These are phyloP conservation scores for Sebastes reedi DNA, from an alignment of 2,797 vertebrate genomes.

Conservation along the genomic window DNA sequence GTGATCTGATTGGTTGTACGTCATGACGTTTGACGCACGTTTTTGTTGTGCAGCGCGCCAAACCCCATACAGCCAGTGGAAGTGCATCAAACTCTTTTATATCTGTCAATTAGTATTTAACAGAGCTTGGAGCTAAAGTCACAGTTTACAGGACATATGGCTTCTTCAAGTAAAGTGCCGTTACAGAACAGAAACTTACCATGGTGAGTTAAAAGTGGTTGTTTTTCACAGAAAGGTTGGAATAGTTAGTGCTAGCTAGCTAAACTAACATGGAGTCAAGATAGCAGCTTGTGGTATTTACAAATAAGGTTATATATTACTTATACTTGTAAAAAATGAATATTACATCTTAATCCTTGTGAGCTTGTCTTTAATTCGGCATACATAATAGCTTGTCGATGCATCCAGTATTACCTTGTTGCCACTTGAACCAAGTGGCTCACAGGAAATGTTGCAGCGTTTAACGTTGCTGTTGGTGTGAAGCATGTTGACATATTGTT, in stretches of 20 bases:
- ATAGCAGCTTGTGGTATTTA: slow-evolving; percentile 2
- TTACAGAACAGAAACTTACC: slow-evolving; percentile 84
- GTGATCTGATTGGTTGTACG: slow-evolving; percentile 63
- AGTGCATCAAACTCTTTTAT: background rate
- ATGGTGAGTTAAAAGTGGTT: slow-evolving; percentile 81
- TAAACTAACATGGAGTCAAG: background rate
- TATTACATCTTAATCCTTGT: rapidly evolving
- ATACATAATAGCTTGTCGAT: too few relatives aligned
- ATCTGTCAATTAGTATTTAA: background rate
- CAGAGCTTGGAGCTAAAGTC: rapidly evolving
- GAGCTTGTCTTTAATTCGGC: background rate
- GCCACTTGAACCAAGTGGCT: background rate
- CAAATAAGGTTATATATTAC: background rate
- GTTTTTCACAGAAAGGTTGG: background rate
- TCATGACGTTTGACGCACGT: slow-evolving; percentile 32
- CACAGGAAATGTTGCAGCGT: background rate
- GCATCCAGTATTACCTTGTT: background rate
- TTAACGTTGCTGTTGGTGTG: too few relatives aligned
- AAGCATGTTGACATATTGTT: background rate
- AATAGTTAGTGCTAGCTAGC: background rate
- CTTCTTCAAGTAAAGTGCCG: slow-evolving; percentile 63
- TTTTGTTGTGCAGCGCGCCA: slow-evolving; percentile 75
- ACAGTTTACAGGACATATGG: slow-evolving; percentile 68
- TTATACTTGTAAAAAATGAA: background rate
- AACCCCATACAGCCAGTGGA: slow-evolving; percentile 30